A percentile compares a stretch with the other conserved stretches of the same genome.
Conservation (phyloP, 2,888 invertebrate genomes). For the Agrilus cyanescens region DNA sequence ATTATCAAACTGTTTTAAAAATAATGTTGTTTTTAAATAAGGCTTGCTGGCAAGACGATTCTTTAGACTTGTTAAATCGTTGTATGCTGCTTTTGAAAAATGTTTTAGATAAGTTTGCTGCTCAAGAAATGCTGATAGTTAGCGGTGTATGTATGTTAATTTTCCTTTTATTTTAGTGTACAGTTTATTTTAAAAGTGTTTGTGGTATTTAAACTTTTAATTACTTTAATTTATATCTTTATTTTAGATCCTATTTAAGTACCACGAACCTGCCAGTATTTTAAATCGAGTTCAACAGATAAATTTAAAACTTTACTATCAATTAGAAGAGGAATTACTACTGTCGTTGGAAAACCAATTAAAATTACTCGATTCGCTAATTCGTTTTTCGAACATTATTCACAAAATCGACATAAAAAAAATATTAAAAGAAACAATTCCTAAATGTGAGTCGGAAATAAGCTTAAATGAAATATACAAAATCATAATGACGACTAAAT, state of each 20-base stretch:
- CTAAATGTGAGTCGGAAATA: conserved; percentile 24
- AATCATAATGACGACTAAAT: conserved; percentile 37
- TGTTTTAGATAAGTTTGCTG: conserved; percentile 29
- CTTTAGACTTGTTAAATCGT: conserved; percentile 29
- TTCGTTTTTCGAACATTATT: conserved; percentile 35
- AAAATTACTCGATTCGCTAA: conserved; percentile 34
- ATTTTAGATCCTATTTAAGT: conserved; percentile 35
- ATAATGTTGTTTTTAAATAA: conserved; percentile 35
- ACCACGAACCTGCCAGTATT: conserved; percentile 40
- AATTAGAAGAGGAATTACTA: conserved; percentile 25
- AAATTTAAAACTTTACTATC: conserved; percentile 30
- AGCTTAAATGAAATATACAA: conserved; percentile 34
- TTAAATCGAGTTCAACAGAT: conserved; percentile 33
- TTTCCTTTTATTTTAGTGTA: neutral
- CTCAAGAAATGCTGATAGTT: conserved; percentile 31
- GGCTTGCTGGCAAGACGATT: conserved; percentile 36
- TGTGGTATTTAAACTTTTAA: neutral
- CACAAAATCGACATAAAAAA: conserved; percentile 33
- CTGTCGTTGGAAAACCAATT: conserved; percentile 21
- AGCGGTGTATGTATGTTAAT: conserved; percentile 27
- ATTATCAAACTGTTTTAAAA: conserved; percentile 25
- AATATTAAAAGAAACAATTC: conserved; percentile 27
- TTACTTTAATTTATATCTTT: conserved; percentile 3
- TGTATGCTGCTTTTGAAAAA: conserved; percentile 31
- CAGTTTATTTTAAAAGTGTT: neutral